Percentiles rank a stretch among this genome's conserved stretches.
Conservation (phyloP, 2,888 invertebrate genomes). For the Charanyca ferruginea region DNA sequence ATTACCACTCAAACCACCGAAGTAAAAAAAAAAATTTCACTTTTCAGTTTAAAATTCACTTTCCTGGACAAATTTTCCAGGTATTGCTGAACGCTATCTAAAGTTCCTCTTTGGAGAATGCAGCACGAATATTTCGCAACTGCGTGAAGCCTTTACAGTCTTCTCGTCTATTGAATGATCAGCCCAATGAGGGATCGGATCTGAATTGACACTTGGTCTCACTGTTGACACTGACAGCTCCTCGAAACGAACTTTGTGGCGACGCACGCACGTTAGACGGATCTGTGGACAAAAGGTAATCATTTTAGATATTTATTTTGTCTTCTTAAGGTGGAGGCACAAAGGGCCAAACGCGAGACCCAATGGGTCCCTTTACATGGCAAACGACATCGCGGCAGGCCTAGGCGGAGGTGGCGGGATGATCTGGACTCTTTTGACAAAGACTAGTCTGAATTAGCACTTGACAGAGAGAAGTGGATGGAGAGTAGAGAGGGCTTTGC, state of each 20-base stretch:
- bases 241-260: constrained; percentile 75
- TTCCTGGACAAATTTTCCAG: constrained; percentile 46
- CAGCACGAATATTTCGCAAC: constrained; percentile 80
- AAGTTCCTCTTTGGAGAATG: constrained; percentile 68
- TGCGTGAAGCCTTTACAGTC: constrained; percentile 70
- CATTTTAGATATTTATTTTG: neutral
- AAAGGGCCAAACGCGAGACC: too few relatives aligned
- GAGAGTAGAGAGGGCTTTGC: too few relatives aligned
- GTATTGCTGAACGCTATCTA: constrained; percentile 50
- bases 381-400: too few relatives aligned
- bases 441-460: too few relatives aligned
- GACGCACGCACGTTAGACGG: constrained; percentile 62
- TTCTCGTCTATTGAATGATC: constrained; percentile 70
- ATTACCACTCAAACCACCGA: constrained; percentile 2
- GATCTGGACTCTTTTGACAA: too few relatives aligned
- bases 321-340: too few relatives aligned
- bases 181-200: constrained; percentile 76
- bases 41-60: constrained; percentile 38
- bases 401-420: too few relatives aligned
- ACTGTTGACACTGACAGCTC: constrained; percentile 70
- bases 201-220: constrained; percentile 77
- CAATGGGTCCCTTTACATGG: too few relatives aligned
- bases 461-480: too few relatives aligned
- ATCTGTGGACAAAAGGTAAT: constrained; percentile 62
- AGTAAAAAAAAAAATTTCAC: neutral